Percentiles rank a stretch among this genome's conserved stretches.
These are phyloP conservation scores for Tangara arthus DNA, from an alignment of 2,797 vertebrate genomes.

Conservation along the genomic window DNA sequence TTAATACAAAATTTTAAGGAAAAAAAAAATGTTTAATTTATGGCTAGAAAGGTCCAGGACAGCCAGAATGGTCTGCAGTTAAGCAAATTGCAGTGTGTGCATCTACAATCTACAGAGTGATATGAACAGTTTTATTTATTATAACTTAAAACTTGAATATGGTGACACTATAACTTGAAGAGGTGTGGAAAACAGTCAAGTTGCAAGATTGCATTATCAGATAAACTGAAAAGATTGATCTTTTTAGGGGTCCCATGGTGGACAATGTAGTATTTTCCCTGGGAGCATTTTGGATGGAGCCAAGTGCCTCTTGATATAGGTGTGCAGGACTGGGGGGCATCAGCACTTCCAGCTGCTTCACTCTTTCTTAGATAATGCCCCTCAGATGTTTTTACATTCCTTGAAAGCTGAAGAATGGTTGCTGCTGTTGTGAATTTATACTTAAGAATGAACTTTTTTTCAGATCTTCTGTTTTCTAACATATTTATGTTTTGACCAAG, in stretches of 20 bases:
- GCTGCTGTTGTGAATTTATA: neutral
- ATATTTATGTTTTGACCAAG: neutral
- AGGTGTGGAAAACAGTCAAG: neutral
- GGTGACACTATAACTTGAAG: neutral
- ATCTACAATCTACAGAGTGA: neutral
- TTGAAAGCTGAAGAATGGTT: neutral
- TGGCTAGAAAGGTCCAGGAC: neutral
- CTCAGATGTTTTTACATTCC: neutral
- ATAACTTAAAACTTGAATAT: neutral
- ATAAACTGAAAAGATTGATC: neutral
- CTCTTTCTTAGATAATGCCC: neutral
- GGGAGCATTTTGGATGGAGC: neutral
- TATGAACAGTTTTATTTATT: neutral
- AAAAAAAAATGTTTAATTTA: neutral
- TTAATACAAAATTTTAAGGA: neutral
- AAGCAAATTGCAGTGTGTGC: neutral
- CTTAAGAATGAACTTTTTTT: neutral
- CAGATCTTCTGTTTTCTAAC: neutral
- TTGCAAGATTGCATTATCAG: neutral
- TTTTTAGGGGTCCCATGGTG: neutral
- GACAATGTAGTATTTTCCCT: neutral
- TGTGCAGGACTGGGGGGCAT: fast-evolving
- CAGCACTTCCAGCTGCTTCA: neutral
- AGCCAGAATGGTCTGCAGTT: neutral
- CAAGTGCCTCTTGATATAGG: neutral